Percentiles rank a stretch among this genome's conserved stretches.
Conservation (phyloP, 2,113 vertebrate species). For the Eptatretus burgeri region DNA sequence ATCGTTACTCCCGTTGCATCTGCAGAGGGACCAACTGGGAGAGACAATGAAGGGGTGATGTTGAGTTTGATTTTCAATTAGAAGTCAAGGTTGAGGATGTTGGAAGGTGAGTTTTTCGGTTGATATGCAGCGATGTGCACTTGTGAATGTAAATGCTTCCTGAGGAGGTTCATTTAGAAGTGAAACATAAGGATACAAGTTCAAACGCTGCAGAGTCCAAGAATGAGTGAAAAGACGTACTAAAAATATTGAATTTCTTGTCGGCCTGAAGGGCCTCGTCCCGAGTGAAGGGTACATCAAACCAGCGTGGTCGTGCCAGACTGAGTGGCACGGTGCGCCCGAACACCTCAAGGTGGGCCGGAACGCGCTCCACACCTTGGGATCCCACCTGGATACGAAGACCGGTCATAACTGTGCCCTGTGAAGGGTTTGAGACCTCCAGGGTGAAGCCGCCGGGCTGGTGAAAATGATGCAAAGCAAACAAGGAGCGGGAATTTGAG, state of each 20-base stretch:
- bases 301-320: slow-evolving; percentile 82
- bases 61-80: too few relatives aligned
- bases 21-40: slow-evolving; percentile 65
- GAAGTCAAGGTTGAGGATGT: too few relatives aligned
- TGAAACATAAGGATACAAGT: too few relatives aligned
- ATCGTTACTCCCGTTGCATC: slow-evolving; percentile 93
- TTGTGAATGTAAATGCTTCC: too few relatives aligned
- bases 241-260: slow-evolving; percentile 78
- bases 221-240: slow-evolving; percentile 21
- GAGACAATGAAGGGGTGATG: too few relatives aligned
- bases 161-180: too few relatives aligned
- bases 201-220: too few relatives aligned
- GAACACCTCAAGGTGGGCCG: slow-evolving; percentile 74
- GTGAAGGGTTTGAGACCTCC: slow-evolving; percentile 75
- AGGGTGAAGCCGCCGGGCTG: slow-evolving; percentile 86
- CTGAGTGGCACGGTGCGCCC: slow-evolving; percentile 90
- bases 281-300: slow-evolving; percentile 80
- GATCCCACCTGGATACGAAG: slow-evolving; percentile 87
- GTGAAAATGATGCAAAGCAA: too few relatives aligned
- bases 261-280: slow-evolving; percentile 89
- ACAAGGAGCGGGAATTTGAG: too few relatives aligned
- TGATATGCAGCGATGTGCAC: too few relatives aligned
- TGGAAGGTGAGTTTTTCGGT: too few relatives aligned
- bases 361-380: slow-evolving; percentile 63
- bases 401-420: slow-evolving; percentile 81